Conservation (phyloP, 2,888 invertebrate species). For the Brassicogethes aeneus region DNA sequence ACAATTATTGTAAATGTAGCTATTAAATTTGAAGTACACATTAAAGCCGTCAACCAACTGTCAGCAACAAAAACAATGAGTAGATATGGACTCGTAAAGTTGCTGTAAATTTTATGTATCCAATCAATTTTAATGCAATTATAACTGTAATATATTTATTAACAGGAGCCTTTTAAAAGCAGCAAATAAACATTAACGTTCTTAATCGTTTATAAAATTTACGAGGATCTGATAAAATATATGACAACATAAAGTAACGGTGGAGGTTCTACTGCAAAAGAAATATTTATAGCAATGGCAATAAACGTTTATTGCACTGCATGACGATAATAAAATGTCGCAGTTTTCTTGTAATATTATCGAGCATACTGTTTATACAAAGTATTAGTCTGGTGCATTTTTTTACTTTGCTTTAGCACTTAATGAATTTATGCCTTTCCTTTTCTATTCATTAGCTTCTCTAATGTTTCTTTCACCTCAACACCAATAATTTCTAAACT, state of each 20-base stretch:
- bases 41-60: too few relatives aligned
- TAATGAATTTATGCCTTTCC: constrained; percentile 28
- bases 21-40: too few relatives aligned
- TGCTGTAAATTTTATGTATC: too few relatives aligned
- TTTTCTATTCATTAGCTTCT: constrained; percentile 31
- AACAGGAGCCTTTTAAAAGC: background rate
- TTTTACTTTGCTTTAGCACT: constrained; percentile 15
- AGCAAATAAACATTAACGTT: constrained; percentile 6
- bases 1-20: too few relatives aligned
- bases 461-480: constrained; percentile 27
- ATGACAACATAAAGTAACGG: constrained; percentile 8
- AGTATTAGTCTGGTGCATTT: constrained; percentile 14
- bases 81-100: too few relatives aligned
- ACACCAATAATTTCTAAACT: constrained; percentile 28
- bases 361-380: constrained; percentile 4
- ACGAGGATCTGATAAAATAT: constrained; percentile 8
- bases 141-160: background rate
- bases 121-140: too few relatives aligned
- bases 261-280: constrained; percentile 4
- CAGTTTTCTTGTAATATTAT: constrained; percentile 8
- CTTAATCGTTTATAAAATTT: constrained; percentile 5
- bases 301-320: constrained; percentile 8
- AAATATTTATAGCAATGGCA: constrained; percentile 7
- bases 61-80: too few relatives aligned
- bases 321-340: constrained; percentile 9